Evolutionary conservation across 2,888 invertebrate genomes (phyloP), one percentile per base, ranked within the genome.

Genomic region (Oscheius sp.): DNA sequence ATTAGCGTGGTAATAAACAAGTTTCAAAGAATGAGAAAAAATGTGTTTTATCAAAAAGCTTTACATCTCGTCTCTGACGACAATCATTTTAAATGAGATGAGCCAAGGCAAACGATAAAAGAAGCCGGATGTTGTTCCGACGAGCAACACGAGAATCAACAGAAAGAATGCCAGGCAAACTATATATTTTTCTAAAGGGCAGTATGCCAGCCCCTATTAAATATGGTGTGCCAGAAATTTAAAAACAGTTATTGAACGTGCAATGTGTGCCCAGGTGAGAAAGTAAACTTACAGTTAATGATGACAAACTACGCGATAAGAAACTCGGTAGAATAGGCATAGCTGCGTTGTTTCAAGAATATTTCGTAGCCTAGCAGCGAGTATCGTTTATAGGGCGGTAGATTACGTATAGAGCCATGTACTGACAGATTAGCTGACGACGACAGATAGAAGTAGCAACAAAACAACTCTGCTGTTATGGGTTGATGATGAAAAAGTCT

Each of bases 321-420:
- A 54, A 33, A 54, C 36, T 54, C 32, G 33, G 32, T 9, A 54
- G 9, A n/a, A 1, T 20, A 6, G 54, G 33, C 54, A 54, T 54
- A 6, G 20, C 36, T 36, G 36, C n/a, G n/a, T 47, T 17, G 20
- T 47, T 5, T 20, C 47, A 22, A 2, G 22, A 20, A 5, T 20
- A 28, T 33, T 9, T 32, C n/a, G 54, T 54, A 33, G 36, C 54
- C 54, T 54, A 54, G 54, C 54, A 54, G 54, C 54, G 20, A 32
- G 54, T n/a, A n/a, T n/a, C n/a, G n/a, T n/a, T n/a, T n/a, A n/a
- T n/a, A n/a, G n/a, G n/a, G n/a, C n/a, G n/a, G n/a, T n/a, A n/a
- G n/a, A n/a, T n/a, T n/a, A n/a, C n/a, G n/a, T n/a, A n/a, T n/a
- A n/a, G n/a, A n/a, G n/a, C n/a, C n/a, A n/a, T n/a, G n/a, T n/a